These are phyloP conservation scores for Oscheius sp. DNA, from an alignment of 2,888 invertebrate species.

Conservation along the genomic window DNA sequence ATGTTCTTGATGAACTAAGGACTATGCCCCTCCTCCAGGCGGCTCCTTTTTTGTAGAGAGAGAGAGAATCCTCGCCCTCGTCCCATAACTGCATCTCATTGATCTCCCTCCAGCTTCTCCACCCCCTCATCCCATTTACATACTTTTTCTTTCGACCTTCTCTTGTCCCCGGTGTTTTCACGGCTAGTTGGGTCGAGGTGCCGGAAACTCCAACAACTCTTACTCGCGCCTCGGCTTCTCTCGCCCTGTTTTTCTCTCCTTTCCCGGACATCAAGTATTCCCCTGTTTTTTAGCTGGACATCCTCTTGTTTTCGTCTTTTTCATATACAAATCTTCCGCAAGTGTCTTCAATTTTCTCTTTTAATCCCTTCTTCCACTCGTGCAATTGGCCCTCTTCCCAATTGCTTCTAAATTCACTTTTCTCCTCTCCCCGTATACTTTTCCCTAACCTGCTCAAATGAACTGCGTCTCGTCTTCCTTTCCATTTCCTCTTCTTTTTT, in stretches of 20 bases:
- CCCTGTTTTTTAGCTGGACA: too few relatives aligned
- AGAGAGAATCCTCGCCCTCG: not conserved
- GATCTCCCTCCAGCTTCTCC: not conserved
- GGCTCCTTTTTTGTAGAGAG: not conserved
- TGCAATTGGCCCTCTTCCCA: slow-evolving; percentile 16
- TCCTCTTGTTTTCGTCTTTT: too few relatives aligned
- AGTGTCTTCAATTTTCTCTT: not conserved
- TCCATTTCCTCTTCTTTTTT: not conserved
- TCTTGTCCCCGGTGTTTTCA: not conserved
- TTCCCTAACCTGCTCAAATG: not conserved
- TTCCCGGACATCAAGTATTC: too few relatives aligned
- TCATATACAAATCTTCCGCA: not conserved
- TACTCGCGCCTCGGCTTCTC: not conserved
- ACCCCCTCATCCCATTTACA: not conserved
- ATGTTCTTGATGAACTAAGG: slow-evolving; percentile 16
- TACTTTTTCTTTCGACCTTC: not conserved
- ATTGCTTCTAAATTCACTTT: slow-evolving; percentile 16
- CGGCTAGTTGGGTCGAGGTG: too few relatives aligned
- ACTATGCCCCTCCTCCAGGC: not conserved
- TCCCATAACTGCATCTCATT: slow-evolving; percentile 7
- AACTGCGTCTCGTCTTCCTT: not conserved
- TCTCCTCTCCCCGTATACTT: not conserved
- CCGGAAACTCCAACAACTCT: not conserved
- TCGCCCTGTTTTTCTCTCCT: not conserved
- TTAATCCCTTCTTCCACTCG: not conserved